phyloP scores from a whole-genome alignment of 2,113 vertebrate genomes.

The Lampris megalopsis region DNA sequence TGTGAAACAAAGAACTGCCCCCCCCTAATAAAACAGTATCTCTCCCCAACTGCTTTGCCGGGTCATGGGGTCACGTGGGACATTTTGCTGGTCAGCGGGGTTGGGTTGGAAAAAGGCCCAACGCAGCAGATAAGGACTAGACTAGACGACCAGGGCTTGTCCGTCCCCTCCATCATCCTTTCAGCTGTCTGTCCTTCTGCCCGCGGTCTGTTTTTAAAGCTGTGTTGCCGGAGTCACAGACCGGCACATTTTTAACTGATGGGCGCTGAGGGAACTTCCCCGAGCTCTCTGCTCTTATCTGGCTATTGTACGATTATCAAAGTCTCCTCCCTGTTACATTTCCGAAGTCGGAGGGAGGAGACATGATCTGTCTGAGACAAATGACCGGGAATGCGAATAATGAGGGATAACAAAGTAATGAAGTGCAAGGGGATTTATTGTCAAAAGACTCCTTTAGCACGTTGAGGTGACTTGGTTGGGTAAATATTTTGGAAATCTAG shows the following conservation, averaged over 20 bases:
- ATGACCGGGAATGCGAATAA: slow-evolving; percentile 50
- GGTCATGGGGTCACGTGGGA: slow-evolving; percentile 79
- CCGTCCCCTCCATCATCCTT: slow-evolving; percentile 58
- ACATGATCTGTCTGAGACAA: slow-evolving; percentile 42
- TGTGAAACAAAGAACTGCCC: slow-evolving; percentile 46
- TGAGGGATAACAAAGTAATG: slow-evolving; percentile 34
- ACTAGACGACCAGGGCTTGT: slow-evolving; percentile 62
- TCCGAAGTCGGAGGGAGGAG: slow-evolving; percentile 30
- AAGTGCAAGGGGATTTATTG: slow-evolving; percentile 24
- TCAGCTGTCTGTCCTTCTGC: slow-evolving; percentile 41
- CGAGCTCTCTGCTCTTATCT: slow-evolving; percentile 10
- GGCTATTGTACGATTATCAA: too few species aligned
- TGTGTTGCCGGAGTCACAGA: slow-evolving; percentile 40
- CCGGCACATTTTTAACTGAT: slow-evolving; percentile 63
- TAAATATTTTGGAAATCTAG: neutral
- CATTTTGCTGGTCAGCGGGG: slow-evolving; percentile 73
- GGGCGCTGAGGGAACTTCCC: slow-evolving; percentile 64
- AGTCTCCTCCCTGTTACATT: slow-evolving; percentile 81
- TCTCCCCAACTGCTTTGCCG: slow-evolving; percentile 54
- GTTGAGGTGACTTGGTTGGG: slow-evolving; percentile 2
- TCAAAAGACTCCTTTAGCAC: slow-evolving; percentile 8
- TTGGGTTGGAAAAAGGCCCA: slow-evolving; percentile 65
- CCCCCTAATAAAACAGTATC: slow-evolving; percentile 67
- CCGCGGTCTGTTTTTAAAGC: slow-evolving; percentile 26
- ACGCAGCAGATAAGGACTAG: slow-evolving; percentile 71